Evolutionary conservation across 1,140 invertebrate genomes (phyloP).

Genomic region (Macrotrachela quadricornifera): DNA sequence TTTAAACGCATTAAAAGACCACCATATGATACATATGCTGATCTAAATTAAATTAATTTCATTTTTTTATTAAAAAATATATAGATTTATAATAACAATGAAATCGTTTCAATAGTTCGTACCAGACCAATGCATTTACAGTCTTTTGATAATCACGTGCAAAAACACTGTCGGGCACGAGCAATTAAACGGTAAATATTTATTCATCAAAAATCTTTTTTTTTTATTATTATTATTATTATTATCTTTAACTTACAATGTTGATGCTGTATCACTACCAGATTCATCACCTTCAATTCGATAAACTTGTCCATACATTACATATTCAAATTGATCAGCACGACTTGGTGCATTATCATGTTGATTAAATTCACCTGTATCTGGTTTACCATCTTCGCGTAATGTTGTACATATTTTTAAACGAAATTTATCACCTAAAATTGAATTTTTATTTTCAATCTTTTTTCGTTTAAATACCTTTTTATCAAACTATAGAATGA

Average conservation of each 20-base stretch:
- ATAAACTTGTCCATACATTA: slow-evolving; percentile 98
- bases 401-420: slow-evolving; percentile 79
- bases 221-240: too few relatives aligned
- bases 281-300: slow-evolving; percentile 87
- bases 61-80: too few relatives aligned
- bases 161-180: slow-evolving; percentile 55
- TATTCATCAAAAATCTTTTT: too few relatives aligned
- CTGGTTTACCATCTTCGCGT: slow-evolving; percentile 68
- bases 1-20: slow-evolving; percentile 82
- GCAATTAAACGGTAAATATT: neutral
- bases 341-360: slow-evolving; percentile 44
- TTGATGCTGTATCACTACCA: slow-evolving; percentile 56
- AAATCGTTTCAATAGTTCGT: slow-evolving; percentile 40
- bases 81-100: too few relatives aligned
- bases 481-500: too few relatives aligned
- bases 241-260: slow-evolving; percentile 45
- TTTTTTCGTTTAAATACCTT: too few relatives aligned
- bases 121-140: slow-evolving; percentile 99
- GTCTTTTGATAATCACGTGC: slow-evolving; percentile 47
- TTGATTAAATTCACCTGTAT: slow-evolving; percentile 77
- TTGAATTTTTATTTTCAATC: too few relatives aligned
- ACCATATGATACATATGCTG: slow-evolving; percentile 73
- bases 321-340: slow-evolving; percentile 92
- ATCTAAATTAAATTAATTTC: too few relatives aligned
- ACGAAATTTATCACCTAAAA: slow-evolving; percentile 70